Percentiles rank a stretch among this genome's conserved stretches.
Conservation (phyloP, 1,140 invertebrate genomes). For the Drosophila nikananu region DNA sequence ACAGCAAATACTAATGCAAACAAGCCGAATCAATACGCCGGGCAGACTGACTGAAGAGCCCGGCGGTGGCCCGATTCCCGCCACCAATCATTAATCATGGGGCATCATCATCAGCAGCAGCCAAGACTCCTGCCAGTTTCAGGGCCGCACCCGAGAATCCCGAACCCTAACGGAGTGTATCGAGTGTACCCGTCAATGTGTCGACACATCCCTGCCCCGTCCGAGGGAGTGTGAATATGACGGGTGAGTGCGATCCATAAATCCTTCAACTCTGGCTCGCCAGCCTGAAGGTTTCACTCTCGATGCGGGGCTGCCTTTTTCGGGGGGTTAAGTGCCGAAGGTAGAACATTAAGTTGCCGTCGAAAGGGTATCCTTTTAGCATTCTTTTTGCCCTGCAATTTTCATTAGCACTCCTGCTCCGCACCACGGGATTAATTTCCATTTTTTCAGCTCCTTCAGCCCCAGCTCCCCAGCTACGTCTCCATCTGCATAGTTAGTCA, state of each 20-base stretch:
- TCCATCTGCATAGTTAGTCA: constrained; percentile 59
- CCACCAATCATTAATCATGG: constrained; percentile 76
- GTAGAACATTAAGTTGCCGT: constrained; percentile 12
- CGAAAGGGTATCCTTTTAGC: constrained; percentile 15
- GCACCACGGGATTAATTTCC: constrained; percentile 37
- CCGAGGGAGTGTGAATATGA: constrained; percentile 40
- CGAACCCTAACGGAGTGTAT: constrained; percentile 46
- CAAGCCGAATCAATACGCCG: constrained; percentile 69
- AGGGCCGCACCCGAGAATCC: not conserved
- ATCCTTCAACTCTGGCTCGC: constrained; percentile 47
- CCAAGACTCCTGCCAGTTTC: constrained; percentile 28
- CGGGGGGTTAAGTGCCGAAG: constrained; percentile 1
- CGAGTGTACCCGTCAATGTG: constrained; percentile 61
- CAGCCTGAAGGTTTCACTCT: constrained; percentile 28
- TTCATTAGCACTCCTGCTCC: constrained; percentile 36
- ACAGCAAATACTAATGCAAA: constrained; percentile 73
- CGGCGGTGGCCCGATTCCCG: constrained; percentile 24
- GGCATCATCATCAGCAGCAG: constrained; percentile 68
- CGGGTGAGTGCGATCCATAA: constrained; percentile 56
- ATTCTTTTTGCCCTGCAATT: constrained; percentile 23
- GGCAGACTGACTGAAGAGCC: constrained; percentile 46
- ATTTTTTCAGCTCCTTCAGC: constrained; percentile 35
- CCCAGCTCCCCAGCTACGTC: not conserved
- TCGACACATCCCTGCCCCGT: constrained; percentile 55
- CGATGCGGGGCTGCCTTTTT: not conserved